A percentile compares a stretch with the other conserved stretches of the same genome.
Evolutionary conservation across 2,797 vertebrate species (phyloP).

Genomic region (Capromys pilorides): DNA sequence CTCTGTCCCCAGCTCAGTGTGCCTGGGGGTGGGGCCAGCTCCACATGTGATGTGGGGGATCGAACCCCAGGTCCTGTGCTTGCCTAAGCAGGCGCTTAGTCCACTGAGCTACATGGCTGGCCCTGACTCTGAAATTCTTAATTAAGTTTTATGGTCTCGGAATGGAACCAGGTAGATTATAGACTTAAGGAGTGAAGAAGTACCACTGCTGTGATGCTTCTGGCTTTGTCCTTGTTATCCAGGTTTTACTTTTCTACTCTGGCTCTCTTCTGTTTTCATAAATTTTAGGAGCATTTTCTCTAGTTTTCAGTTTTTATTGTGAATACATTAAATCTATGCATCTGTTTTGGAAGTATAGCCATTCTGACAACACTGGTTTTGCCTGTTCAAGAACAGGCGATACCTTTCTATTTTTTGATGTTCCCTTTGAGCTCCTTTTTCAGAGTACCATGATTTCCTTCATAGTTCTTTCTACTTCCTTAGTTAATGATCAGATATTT

Average conservation of each 20-base stretch:
- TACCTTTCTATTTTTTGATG: background rate
- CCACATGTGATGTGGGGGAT: too few relatives aligned
- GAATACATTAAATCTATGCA: background rate
- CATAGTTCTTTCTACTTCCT: background rate
- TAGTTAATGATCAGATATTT: background rate
- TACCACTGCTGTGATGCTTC: background rate
- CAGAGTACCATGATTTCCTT: background rate
- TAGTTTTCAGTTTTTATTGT: background rate
- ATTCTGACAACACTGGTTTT: background rate
- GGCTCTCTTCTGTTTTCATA: background rate
- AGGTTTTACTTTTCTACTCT: background rate
- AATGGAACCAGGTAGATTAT: background rate
- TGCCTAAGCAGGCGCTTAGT: too few relatives aligned
- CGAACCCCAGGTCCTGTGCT: too few relatives aligned
- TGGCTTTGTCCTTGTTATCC: background rate
- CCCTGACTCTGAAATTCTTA: background rate
- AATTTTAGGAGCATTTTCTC: background rate
- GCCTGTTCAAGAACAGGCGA: background rate
- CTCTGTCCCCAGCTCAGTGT: too few relatives aligned
- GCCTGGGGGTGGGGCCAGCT: too few relatives aligned
- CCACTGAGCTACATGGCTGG: too few relatives aligned
- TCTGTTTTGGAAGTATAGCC: background rate
- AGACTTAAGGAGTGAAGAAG: background rate
- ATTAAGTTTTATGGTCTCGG: background rate
- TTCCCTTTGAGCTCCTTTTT: background rate